These are phyloP conservation scores for Nycticorax nycticorax DNA, from an alignment of 2,113 vertebrate species.

Conservation along the genomic window DNA sequence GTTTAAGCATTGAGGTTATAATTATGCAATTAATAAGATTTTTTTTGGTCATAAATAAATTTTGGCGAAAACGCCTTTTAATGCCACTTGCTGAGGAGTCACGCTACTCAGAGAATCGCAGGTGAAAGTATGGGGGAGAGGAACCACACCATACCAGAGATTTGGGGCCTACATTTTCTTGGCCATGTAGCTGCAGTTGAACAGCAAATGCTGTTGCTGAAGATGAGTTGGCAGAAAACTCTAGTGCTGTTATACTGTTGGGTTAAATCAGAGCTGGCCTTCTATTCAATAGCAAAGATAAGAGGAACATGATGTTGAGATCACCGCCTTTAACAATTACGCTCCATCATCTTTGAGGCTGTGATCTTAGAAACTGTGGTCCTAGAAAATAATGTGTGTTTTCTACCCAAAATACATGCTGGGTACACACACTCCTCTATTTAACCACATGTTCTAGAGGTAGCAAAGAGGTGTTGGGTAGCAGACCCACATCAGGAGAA, in stretches of 20 bases:
- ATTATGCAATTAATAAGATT: background rate
- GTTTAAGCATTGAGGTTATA: background rate
- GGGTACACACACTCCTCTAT: background rate
- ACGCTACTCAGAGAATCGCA: accelerated
- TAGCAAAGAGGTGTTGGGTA: background rate
- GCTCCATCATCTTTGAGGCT: background rate
- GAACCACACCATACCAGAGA: background rate
- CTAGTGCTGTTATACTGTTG: background rate
- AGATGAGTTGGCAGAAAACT: background rate
- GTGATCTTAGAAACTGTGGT: background rate
- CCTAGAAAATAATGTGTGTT: background rate
- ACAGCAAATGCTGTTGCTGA: background rate
- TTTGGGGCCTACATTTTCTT: background rate
- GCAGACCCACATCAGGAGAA: background rate
- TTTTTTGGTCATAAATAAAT: background rate
- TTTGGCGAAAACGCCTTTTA: background rate
- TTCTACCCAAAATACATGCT: background rate
- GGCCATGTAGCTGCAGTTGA: background rate
- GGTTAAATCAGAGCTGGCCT: background rate
- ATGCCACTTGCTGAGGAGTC: background rate
- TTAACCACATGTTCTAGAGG: background rate
- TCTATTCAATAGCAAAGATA: background rate
- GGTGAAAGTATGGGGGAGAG: background rate
- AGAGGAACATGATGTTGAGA: background rate
- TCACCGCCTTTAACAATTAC: background rate